Percentiles rank a stretch among this genome's conserved stretches.
Conservation (phyloP, 2,113 vertebrate genomes). For the Thymallus thymallus region DNA sequence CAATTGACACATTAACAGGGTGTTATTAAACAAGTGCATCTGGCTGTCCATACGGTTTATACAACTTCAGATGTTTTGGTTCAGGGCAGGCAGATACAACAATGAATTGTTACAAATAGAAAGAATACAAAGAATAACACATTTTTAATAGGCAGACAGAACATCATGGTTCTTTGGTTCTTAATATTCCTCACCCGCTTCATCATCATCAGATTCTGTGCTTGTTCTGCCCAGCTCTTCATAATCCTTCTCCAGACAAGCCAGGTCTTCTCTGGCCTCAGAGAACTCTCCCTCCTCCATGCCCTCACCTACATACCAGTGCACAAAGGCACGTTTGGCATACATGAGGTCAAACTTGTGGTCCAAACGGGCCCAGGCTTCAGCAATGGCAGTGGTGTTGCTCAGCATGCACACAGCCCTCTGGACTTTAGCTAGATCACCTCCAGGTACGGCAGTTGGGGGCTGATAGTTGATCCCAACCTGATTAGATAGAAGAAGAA, state of each 20-base stretch:
- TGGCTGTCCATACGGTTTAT: background rate
- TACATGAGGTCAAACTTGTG: constrained; percentile 91
- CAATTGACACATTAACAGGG: background rate
- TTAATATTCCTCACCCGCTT: constrained; percentile 81
- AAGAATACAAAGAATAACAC: background rate
- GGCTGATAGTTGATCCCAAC: constrained; percentile 88
- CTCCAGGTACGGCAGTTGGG: constrained; percentile 81
- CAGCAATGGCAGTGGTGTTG: constrained; percentile 83
- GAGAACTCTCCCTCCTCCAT: constrained; percentile 90
- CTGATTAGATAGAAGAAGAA: constrained; percentile 53
- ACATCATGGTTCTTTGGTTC: background rate
- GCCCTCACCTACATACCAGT: constrained; percentile 89
- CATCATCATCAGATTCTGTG: constrained; percentile 74
- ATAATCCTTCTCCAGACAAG: constrained; percentile 86
- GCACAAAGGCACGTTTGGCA: constrained; percentile 85
- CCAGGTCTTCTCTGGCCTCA: constrained; percentile 85
- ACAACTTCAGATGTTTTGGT: background rate
- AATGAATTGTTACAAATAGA: background rate
- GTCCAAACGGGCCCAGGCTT: constrained; percentile 85
- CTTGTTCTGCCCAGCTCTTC: constrained; percentile 75
- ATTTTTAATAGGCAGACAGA: background rate
- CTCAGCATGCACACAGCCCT: constrained; percentile 87
- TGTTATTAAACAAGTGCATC: background rate
- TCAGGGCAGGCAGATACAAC: background rate
- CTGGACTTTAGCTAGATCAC: constrained; percentile 83